Percentiles rank a stretch among this genome's conserved stretches.
Conservation (phyloP, 2,113 vertebrate genomes). For the Gadus macrocephalus region DNA sequence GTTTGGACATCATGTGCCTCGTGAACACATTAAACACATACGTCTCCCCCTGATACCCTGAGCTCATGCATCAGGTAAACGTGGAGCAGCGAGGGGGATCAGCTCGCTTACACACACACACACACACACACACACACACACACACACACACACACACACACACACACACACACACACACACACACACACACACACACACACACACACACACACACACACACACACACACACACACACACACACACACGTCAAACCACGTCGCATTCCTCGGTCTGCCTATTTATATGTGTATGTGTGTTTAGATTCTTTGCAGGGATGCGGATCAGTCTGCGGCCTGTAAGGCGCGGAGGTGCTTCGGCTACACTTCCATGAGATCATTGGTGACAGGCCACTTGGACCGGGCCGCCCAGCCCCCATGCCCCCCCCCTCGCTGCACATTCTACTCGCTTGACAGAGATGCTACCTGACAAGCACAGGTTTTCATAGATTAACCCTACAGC, state of each 20-base stretch:
- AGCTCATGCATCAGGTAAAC: slow-evolving; percentile 27
- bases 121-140: no score
- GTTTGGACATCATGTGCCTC: slow-evolving; percentile 22
- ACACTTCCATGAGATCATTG: slow-evolving; percentile 75
- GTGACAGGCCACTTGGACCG: slow-evolving; percentile 79
- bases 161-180: no score
- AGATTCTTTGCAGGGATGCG: background rate
- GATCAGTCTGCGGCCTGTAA: slow-evolving; percentile 45
- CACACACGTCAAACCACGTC: slow-evolving; percentile 49
- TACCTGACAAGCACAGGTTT: slow-evolving; percentile 72
- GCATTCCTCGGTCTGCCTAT: slow-evolving; percentile 47
- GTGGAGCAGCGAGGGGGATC: slow-evolving; percentile 16
- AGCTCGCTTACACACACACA: background rate
- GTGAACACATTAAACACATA: slow-evolving; percentile 12
- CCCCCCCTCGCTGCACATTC: slow-evolving; percentile 7
- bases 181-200: no score
- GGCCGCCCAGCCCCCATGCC: slow-evolving; percentile 40
- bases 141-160: no score
- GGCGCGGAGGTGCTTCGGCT: background rate
- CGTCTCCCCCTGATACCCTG: slow-evolving; percentile 26
- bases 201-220: background rate
- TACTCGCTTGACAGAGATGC: slow-evolving; percentile 75
- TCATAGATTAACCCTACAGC: slow-evolving; percentile 70
- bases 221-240: slow-evolving; percentile 9
- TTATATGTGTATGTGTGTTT: slow-evolving; percentile 21